These are phyloP conservation scores for Acanthosepion pharaonis DNA, from an alignment of 2,888 invertebrate genomes.

Conservation along the genomic window DNA sequence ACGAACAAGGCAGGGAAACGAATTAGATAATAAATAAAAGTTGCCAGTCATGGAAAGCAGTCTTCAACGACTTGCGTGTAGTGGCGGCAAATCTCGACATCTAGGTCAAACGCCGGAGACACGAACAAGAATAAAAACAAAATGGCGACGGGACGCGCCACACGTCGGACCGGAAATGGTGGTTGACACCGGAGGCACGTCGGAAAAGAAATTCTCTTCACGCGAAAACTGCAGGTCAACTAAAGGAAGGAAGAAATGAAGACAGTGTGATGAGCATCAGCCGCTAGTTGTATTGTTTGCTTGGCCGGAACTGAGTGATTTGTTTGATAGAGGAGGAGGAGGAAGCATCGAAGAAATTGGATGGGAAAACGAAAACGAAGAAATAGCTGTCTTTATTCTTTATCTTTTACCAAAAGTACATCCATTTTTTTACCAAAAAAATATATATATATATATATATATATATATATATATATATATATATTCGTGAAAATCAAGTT, in stretches of 20 bases:
- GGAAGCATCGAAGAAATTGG: not conserved
- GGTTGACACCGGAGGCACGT: conserved; percentile 33
- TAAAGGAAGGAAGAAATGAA: not conserved
- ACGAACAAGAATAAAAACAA: not conserved
- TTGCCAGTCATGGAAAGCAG: not conserved
- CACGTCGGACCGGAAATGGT: not conserved
- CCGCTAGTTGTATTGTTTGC: not conserved
- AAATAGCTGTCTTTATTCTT: no score
- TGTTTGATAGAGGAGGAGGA: not conserved
- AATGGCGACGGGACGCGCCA: not conserved
- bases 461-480: no score
- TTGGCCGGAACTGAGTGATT: not conserved
- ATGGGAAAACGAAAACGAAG: no score
- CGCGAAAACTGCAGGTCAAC: not conserved
- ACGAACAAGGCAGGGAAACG: not conserved
- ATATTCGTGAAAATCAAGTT: no score
- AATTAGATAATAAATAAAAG: conserved; percentile 33
- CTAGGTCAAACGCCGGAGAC: conserved; percentile 33
- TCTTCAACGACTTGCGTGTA: conserved; percentile 4
- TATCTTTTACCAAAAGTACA: no score
- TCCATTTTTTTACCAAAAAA: no score
- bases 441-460: no score
- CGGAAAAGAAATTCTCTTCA: not conserved
- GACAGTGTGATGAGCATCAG: not conserved
- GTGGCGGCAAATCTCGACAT: not conserved